These are phyloP conservation scores for Drosophila kambysellisi DNA, from an alignment of 2,888 invertebrate genomes.

Conservation along the genomic window DNA sequence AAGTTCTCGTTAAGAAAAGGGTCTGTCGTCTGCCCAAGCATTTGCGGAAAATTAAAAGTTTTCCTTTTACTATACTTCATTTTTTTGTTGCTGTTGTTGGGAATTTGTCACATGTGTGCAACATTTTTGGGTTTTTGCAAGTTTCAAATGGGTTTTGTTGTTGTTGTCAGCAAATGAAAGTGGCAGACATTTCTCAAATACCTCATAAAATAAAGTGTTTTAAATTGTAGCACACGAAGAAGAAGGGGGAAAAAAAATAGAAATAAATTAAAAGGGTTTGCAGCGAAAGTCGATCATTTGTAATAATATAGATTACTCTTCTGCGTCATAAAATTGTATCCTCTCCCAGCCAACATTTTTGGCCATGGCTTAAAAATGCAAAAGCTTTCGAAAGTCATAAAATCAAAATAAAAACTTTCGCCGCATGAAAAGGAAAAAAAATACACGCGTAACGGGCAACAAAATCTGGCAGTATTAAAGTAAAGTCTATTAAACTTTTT, in stretches of 20 bases:
- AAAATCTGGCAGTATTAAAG: slow-evolving; percentile 67
- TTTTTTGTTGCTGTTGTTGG: slow-evolving; percentile 6
- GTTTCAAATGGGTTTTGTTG: slow-evolving; percentile 52
- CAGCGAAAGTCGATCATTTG: slow-evolving; percentile 21
- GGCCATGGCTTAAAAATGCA: slow-evolving; percentile 36
- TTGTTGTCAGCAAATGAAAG: slow-evolving; percentile 2
- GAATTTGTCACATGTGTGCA: slow-evolving; percentile 45
- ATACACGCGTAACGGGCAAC: background rate
- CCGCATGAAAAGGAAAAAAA: slow-evolving; percentile 4
- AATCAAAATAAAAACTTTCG: slow-evolving; percentile 75
- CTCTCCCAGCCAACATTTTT: slow-evolving; percentile 16
- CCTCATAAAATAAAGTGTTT: slow-evolving; percentile 14
- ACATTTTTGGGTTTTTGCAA: slow-evolving; percentile 37
- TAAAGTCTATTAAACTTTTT: slow-evolving; percentile 75
- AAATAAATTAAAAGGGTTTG: background rate
- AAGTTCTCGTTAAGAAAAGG: slow-evolving; percentile 75
- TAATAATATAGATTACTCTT: slow-evolving; percentile 23
- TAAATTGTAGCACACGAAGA: background rate
- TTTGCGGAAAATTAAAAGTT: slow-evolving; percentile 78
- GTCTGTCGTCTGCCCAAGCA: slow-evolving; percentile 37
- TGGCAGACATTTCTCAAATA: slow-evolving; percentile 18
- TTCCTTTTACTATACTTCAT: slow-evolving; percentile 49
- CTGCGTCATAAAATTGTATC: slow-evolving; percentile 15
- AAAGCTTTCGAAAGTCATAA: slow-evolving; percentile 62
- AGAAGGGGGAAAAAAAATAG: background rate